A percentile compares a stretch with the other conserved stretches of the same genome.
Conservation (phyloP, 2,888 invertebrate species). For the Polydrusus tereticollis region DNA sequence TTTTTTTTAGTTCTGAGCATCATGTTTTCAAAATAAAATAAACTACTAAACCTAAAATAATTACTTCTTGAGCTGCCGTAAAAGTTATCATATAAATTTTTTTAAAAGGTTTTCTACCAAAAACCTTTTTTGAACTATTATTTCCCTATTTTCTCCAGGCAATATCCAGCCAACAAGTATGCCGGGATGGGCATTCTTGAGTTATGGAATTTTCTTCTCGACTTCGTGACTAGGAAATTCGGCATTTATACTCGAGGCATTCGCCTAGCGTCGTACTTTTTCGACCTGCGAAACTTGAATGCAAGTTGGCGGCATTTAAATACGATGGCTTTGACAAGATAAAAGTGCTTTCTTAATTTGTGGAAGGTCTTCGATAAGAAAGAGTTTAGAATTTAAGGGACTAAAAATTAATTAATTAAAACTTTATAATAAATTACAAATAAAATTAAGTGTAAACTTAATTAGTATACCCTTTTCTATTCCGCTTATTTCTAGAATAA, state of each 20-base stretch:
- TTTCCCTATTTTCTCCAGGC: conserved; percentile 6
- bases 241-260: conserved; percentile 19
- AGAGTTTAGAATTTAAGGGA: too few species aligned
- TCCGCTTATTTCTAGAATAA: too few species aligned
- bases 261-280: conserved; percentile 14
- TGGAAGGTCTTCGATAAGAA: too few species aligned
- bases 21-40: too few species aligned
- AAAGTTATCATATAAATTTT: too few species aligned
- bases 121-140: background rate
- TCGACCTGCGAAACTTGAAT: background rate
- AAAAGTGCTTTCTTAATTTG: background rate
- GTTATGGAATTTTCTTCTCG: conserved; percentile 38
- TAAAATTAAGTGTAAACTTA: too few species aligned
- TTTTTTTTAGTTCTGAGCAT: too few species aligned
- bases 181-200: conserved; percentile 34
- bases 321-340: background rate
- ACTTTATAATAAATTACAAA: too few species aligned
- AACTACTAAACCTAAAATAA: background rate
- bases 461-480: too few species aligned
- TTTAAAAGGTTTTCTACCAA: background rate
- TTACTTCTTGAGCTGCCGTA: background rate
- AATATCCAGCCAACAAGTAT: conserved; percentile 24
- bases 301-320: background rate
- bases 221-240: conserved; percentile 28
- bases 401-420: too few species aligned